Base-by-base conservation (phyloP, 2,797 vertebrate genomes). In the Spinus pinus region DNA sequence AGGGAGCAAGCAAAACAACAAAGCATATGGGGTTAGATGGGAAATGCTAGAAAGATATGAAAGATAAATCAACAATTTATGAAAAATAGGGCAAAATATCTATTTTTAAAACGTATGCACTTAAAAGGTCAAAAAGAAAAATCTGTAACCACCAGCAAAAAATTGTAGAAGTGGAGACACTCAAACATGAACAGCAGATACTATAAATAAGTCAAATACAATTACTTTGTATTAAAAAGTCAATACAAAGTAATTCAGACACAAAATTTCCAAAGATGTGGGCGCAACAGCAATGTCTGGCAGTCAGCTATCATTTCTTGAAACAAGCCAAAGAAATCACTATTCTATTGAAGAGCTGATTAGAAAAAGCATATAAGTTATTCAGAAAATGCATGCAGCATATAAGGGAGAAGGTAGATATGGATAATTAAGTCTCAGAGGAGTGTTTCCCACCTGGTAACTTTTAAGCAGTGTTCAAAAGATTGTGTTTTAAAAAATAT, bases 1-100 rank as follows among this genome's bases (percentile, higher is more conserved):
- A 96, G n/a, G 89, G 61, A 93, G 35, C 54, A 97, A 97, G 56
- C 12, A 97, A 90, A 88, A 6, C 50, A 88, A 89, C 11, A 85
- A 94, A 60, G 61, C 19, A 64, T 50, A 57, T 2, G 21, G 35
- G 10, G 10, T 75, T 83, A 96, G 37, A 13, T 58, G 75, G 47
- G 23, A 83, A 73, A 53, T 31, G 13, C 42, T 81, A 28, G n/a
- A 57, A 60, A 84, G 24, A 79, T 31, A 84, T 16, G 35, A 53
- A 95, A 95, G 56, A 41, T 39, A 4, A 21, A 83, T 56, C 23
- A 61, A n/a, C 5, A 65, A 53, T 61, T 54, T 79, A 81, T 33
- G 50, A 53, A 50, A 70, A 86, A 66, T 14, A 75, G 11, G 30
- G 8, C 22, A 61, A 80, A 81, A 70, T 56, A 69, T 5, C 10